Evolutionary conservation across 2,888 invertebrate species (phyloP).

Genomic region (Hypomecis atomaria): DNA sequence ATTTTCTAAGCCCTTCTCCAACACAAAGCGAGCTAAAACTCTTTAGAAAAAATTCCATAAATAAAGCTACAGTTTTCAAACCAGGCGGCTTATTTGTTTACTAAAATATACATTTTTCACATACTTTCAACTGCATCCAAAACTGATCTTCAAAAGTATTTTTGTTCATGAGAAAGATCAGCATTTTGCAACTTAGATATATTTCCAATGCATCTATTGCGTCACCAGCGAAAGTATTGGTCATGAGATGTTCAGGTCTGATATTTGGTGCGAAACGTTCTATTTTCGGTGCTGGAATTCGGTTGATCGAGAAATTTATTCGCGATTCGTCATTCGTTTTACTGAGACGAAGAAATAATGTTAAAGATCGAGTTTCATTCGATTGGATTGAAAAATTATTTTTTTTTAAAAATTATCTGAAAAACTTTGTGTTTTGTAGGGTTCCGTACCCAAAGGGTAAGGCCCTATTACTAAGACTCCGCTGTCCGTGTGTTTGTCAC

Average conservation of each 20-base stretch:
- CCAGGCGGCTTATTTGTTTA: conserved; percentile 48
- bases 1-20: too few relatives aligned
- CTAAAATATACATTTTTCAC: too few relatives aligned
- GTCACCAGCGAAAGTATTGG: conserved; percentile 25
- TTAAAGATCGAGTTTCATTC: background rate
- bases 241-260: conserved; percentile 15
- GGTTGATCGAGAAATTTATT: conserved; percentile 26
- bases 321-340: conserved; percentile 21
- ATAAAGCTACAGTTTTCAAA: conserved; percentile 46
- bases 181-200: background rate
- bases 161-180: background rate
- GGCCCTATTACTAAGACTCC: too few relatives aligned
- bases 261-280: conserved; percentile 18
- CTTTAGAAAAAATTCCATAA: conserved; percentile 40
- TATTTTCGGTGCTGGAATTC: conserved; percentile 30
- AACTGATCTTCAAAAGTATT: background rate
- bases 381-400: too few relatives aligned
- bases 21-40: conserved; percentile 7
- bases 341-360: background rate
- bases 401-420: too few relatives aligned
- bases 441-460: too few relatives aligned
- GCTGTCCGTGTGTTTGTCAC: too few relatives aligned
- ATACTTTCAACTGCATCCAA: too few relatives aligned
- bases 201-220: conserved; percentile 4
- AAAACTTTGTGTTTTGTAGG: too few relatives aligned